A percentile compares a stretch with the other conserved stretches of the same genome.
Conservation (phyloP, 2,888 invertebrate genomes). For the Caprella mutica region DNA sequence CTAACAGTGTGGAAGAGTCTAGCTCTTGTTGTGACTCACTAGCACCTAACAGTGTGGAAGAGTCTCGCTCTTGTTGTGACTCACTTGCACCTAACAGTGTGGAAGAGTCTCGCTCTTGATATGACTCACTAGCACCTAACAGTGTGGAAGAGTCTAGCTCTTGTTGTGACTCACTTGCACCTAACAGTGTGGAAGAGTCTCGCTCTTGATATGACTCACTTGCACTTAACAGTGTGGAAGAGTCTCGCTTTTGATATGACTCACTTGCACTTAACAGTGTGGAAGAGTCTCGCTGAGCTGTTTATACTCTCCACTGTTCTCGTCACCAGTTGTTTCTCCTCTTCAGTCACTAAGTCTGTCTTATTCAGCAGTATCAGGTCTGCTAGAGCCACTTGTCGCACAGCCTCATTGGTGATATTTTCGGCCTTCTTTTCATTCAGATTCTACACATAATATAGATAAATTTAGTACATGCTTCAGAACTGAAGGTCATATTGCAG, state of each 20-base stretch:
- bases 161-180: no score
- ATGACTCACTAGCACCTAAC: no score
- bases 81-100: slow-evolving; percentile 36
- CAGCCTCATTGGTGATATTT: slow-evolving; percentile 36
- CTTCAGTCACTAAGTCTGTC: slow-evolving; percentile 42
- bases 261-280: slow-evolving; percentile 12
- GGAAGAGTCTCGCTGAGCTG: slow-evolving; percentile 8
- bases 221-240: no score
- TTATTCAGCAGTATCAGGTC: slow-evolving; percentile 48
- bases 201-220: no score
- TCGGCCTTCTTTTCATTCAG: slow-evolving; percentile 33
- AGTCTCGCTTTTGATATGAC: no score
- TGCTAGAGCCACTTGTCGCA: slow-evolving; percentile 46
- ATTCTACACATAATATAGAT: no score
- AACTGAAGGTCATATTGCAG: no score
- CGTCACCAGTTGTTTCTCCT: slow-evolving; percentile 35
- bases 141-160: no score
- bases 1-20: no score
- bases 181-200: no score
- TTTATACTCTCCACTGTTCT: slow-evolving; percentile 20
- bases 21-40: no score
- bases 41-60: background rate
- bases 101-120: slow-evolving; percentile 18
- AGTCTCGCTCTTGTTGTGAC: slow-evolving; percentile 35
- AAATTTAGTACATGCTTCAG: no score